Conservation (phyloP, 2,888 invertebrate genomes). For the Dicycla oo region DNA sequence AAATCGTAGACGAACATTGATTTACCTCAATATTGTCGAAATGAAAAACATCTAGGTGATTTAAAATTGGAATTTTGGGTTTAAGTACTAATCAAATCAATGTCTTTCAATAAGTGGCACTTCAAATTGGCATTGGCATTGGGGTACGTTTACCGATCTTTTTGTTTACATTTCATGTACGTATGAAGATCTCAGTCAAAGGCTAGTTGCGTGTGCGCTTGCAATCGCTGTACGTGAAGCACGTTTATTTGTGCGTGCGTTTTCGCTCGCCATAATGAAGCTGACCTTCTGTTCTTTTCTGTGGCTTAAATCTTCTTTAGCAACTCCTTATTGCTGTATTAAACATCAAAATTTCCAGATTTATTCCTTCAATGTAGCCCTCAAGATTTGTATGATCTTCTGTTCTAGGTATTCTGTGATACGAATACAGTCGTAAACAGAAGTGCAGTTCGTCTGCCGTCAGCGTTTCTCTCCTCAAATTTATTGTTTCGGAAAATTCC, state of each 20-base stretch:
- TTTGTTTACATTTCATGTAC: background rate
- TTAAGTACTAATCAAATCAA: too few species aligned
- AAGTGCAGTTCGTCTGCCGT: slow-evolving; percentile 49
- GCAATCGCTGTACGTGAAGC: too few species aligned
- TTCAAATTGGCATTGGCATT: too few species aligned
- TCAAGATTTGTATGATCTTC: slow-evolving; percentile 20
- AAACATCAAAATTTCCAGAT: slow-evolving; percentile 55
- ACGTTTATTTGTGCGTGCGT: too few species aligned
- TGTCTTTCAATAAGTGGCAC: too few species aligned
- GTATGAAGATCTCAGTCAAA: background rate
- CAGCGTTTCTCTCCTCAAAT: slow-evolving; percentile 48
- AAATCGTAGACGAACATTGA: too few species aligned
- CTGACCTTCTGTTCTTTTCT: background rate
- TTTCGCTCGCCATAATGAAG: background rate
- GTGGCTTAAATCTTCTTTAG: background rate
- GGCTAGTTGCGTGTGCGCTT: too few species aligned
- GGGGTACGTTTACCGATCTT: background rate
- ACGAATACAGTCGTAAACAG: slow-evolving; percentile 43
- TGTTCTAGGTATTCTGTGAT: background rate
- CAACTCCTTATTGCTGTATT: slow-evolving; percentile 46
- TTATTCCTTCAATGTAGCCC: slow-evolving; percentile 33
- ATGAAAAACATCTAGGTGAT: too few species aligned
- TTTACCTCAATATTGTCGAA: too few species aligned
- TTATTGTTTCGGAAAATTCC: slow-evolving; percentile 67
- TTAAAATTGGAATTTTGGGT: too few species aligned